Evolutionary conservation across 1,140 invertebrate genomes (phyloP), one percentile per base, ranked within the genome.

Genomic region (Cydia splendana): DNA sequence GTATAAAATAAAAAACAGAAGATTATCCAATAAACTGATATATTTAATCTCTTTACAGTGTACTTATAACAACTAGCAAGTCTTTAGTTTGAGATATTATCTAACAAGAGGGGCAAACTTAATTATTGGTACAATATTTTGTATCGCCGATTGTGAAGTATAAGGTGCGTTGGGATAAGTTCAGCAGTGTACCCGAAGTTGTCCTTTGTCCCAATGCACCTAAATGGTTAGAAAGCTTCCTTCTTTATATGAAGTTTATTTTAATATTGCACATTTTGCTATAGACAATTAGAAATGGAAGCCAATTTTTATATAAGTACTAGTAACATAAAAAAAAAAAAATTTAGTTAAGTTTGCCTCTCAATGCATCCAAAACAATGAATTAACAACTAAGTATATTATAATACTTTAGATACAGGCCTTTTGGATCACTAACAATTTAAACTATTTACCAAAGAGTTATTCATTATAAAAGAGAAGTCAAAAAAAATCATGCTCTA

Each of bases 1-100:
- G 30, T 30, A 30, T 4, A 30, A 30, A 78, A 71, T 75, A 53
- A 80, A 69, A 69, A 51, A 69, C 12, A 30, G 13, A 18, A 24
- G 6, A 13, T 24, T 76, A 76, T 76, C 65, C 75, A 76, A 76
- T 76, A 76, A 76, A 67, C 75, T 67, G 65, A 45, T 76, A 45
- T 76, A 76, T 69, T 76, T 69, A 67, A 76, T 76, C 75, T 76
- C 75, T 76, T 75, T 69, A 76, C 30, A 57, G 34, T 48, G 34
- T 69, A 76, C 75, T 69, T 76, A 76, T 51, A 76, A 76, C 42
- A 76, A 76, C 75, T 71, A 71, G 34, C 30, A 71, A 71, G 67
- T 71, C 67, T 71, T 71, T 71, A 42, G 38, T 45, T 71, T 71
- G 67, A 71, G 38, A 71, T 71, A 71, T 71, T 34, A 71, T 18